Evolutionary conservation across 2,797 vertebrate species (phyloP), one percentile per base, ranked within the genome.

Genomic region (Rhodeus uyekii): DNA sequence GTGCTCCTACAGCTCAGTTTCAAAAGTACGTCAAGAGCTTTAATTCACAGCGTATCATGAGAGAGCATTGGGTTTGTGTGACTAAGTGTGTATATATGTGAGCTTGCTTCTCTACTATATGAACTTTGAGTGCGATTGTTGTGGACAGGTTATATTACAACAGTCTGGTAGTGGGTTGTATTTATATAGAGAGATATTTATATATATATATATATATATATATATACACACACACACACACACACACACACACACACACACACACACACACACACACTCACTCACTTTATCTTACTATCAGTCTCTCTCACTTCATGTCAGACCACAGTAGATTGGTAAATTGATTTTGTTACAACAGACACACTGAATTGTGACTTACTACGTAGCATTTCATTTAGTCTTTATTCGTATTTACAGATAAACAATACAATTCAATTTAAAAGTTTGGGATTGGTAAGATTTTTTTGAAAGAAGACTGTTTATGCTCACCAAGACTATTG

Each of bases 1-100:
- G n/a, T 7, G 10, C 38, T 80, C 65, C 24, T n/a, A 44, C 50
- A 79, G 65, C 50, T 80, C 50, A 72, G 12, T 10, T 48, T 72
- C 50, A 50, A 50, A 48, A 8, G 29, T n/a, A 34, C 32, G 32
- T 34, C 29, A n/a, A 34, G 19, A 13, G 9, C 22, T 71, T 32
- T 48, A 27, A 48, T 50, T 19, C 27, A 13, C 34, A 50, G 27
- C 27, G 8, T 18, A 34, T 63, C 61, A 34, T 8, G 18, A 32
- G 16, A 48, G 9, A 19, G 9, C 1, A 0, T 19, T 34, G 29
- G 27, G 18, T 48, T 48, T 13, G 50, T 34, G 19, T 72, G 68
- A 60, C 13, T 60, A 29, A 36, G 18, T 46, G 42, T 32, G 36
- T 61, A 4, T 64, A 36, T 64, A 8, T 69, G 12, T 34, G 46